Conservation (phyloP, 2,888 invertebrate genomes). For the Caenorhabditis afra region DNA sequence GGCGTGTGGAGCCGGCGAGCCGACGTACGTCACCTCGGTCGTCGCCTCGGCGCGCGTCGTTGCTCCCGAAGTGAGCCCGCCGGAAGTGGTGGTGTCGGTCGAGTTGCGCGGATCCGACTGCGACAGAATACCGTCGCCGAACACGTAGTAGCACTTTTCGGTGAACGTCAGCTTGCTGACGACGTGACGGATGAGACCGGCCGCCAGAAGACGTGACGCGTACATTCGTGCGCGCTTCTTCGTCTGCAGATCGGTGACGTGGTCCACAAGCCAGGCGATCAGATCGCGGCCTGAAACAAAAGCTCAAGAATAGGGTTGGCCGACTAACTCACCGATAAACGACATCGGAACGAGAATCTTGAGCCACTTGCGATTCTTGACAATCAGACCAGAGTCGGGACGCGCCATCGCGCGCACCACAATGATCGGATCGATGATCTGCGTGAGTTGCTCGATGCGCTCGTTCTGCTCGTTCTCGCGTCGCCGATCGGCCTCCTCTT, state of each 20-base stretch:
- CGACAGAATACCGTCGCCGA: conserved; percentile 58
- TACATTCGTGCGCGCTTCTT: conserved; percentile 68
- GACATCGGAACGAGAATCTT: conserved; percentile 99
- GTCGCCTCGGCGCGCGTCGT: conserved; percentile 61
- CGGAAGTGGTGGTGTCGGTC: conserved; percentile 32
- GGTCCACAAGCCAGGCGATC: conserved; percentile 76
- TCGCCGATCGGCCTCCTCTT: conserved; percentile 62
- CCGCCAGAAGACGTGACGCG: conserved; percentile 72
- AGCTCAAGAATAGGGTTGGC: not conserved
- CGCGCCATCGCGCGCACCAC: conserved; percentile 95
- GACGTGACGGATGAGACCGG: conserved; percentile 75
- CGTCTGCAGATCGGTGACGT: conserved; percentile 73
- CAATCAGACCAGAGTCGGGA: conserved; percentile 95
- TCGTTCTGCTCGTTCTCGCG: conserved; percentile 66
- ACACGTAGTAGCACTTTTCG: conserved; percentile 78
- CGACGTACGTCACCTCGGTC: conserved; percentile 69
- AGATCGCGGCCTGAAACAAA: conserved; percentile 72
- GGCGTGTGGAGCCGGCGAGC: conserved; percentile 65
- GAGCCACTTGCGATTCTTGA: conserved; percentile 97
- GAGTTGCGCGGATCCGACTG: conserved; percentile 29
- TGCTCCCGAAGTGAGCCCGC: conserved; percentile 37
- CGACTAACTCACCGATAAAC: conserved; percentile 87
- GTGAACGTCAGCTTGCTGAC: conserved; percentile 78
- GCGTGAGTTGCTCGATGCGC: conserved; percentile 50
- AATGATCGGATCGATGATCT: conserved; percentile 60